Evolutionary conservation across 2,888 invertebrate genomes (phyloP), one percentile per base, ranked within the genome.

Genomic region (Caenorhabditis japonica): DNA sequence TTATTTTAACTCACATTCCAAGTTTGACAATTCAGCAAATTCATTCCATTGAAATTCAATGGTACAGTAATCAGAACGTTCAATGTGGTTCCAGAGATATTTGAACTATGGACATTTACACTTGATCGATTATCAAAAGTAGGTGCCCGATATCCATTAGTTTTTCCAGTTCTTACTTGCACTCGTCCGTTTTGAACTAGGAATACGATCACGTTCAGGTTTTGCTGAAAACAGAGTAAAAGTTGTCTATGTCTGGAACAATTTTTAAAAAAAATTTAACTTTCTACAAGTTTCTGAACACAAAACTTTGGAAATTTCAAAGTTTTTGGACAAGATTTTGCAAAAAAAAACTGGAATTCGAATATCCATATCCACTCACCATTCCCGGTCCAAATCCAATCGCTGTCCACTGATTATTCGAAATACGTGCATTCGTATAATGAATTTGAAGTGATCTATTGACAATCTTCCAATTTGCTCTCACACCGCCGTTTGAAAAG

Each of bases 1-100:
- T n/a, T n/a, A n/a, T n/a, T n/a, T n/a, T n/a, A 23, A 71, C 71
- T 59, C 33, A 72, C 72, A 72, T 72, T 64, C 72, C 72, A 72
- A 33, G 72, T 72, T 36, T 60, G 59, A 62, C 72, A 72, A n/a
- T 64, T 47, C 44, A 52, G 51, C 30, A 71, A 10, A 25, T 66
- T 62, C 51, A 53, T 66, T 55, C 59, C 59, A 41, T 66, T 60
- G 33, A 60, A 72, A 8, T 27, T 59, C 33, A 60, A 17, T 27
- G 72, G 72, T 4, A 72, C 53, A 13, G 27, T 25, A 8, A 72
- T 21, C 7, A 66, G 38, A 3, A 60, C 72, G 21, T 59, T 72
- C 13, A 72, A n/a, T 5, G 59, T 72, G 4, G 52, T 60, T 15
- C 72, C 72, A 13, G 53, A 53, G 27, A 59, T 21, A 33, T 62